A percentile compares a stretch with the other conserved stretches of the same genome.
phyloP scores from a whole-genome alignment of 2,113 vertebrate species.

The Corydoras maculifer region DNA sequence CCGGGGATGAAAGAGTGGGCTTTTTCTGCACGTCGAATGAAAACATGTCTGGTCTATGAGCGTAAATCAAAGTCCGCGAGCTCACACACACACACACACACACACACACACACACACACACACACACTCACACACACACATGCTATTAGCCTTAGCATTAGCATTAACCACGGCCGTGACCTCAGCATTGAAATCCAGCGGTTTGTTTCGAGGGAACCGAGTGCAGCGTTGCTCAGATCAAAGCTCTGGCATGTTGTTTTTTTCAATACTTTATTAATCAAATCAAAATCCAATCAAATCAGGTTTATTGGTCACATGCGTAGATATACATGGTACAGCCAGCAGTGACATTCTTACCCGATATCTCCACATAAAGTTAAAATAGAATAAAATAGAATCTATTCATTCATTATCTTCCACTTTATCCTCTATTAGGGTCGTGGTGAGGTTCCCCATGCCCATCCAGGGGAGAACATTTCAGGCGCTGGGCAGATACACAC shows the following conservation, averaged over 20 bases:
- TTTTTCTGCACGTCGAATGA: constrained; percentile 48
- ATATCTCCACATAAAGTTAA: too few species aligned
- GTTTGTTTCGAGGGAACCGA: constrained; percentile 17
- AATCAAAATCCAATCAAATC: constrained; percentile 8
- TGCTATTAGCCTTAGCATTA: constrained; percentile 26
- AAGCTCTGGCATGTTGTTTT: constrained; percentile 41
- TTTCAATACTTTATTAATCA: constrained; percentile 31
- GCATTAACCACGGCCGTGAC: constrained; percentile 27
- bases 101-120: constrained; percentile 22
- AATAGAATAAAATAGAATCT: too few species aligned
- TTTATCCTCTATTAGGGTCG: too few species aligned
- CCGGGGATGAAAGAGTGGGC: constrained; percentile 42
- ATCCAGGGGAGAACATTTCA: too few species aligned
- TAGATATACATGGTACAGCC: too few species aligned
- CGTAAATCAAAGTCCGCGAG: constrained; percentile 51
- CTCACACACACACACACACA: constrained; percentile 24
- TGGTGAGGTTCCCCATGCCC: too few species aligned
- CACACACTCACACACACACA: constrained; percentile 21
- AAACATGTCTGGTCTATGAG: constrained; percentile 51
- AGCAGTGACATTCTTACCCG: too few species aligned
- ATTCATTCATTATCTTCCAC: too few species aligned
- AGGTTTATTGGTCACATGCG: too few species aligned
- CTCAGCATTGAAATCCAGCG: constrained; percentile 18
- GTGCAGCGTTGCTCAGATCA: constrained; percentile 37
- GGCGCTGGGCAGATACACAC: too few species aligned